Evolutionary conservation across 92 coral and sea anemone genomes (phyloP), one percentile per base, ranked within the genome.

Genomic region (Montipora capitata): DNA sequence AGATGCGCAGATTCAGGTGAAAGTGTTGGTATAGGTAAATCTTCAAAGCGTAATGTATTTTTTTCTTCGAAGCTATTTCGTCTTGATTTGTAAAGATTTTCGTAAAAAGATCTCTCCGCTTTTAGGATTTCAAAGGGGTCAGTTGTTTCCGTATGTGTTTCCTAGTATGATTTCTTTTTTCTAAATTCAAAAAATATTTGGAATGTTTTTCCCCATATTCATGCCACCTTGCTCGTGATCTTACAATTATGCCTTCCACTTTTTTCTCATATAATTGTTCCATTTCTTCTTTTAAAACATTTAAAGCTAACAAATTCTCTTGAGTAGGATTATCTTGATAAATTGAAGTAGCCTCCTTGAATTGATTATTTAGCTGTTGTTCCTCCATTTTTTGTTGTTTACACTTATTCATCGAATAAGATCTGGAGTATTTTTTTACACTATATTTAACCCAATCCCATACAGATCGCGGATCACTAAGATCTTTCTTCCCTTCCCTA

Each of bases 371-470:
- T 45, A 45, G 51, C 51, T 2, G 51, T 8, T 45, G 51, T 45
- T 45, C 51, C 6, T 45, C 51, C 1, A 45, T 45, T 45, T 45
- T 45, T 45, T 45, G 51, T 0, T 63, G 35, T 27, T 27, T 63
- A 63, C 68, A 63, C 68, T 63, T 63, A 63, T 63, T 63, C 68
- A 63, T 77, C 69, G 81, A 45, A 61, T 48, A 76, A 48, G 56
- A 56, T 48, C 56, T 77, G 61, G 68, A 77, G 8, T 38, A 56
- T 77, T 77, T 77, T 2, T 65, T 77, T 49, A 77, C 43, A 56
- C 54, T 56, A 57, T 77, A 77, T 77, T 54, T 45, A 35, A 77
- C 65, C 82, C 70, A 77, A 57, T 77, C 82, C 82, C 51, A 77
- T 45, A 5, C 51, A 44, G 83, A 61, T 78, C 83, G 66, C 44